A percentile compares a stretch with the other conserved stretches of the same genome.
Conservation (phyloP, 2,113 vertebrate genomes). For the Cochlearius cochlearius region DNA sequence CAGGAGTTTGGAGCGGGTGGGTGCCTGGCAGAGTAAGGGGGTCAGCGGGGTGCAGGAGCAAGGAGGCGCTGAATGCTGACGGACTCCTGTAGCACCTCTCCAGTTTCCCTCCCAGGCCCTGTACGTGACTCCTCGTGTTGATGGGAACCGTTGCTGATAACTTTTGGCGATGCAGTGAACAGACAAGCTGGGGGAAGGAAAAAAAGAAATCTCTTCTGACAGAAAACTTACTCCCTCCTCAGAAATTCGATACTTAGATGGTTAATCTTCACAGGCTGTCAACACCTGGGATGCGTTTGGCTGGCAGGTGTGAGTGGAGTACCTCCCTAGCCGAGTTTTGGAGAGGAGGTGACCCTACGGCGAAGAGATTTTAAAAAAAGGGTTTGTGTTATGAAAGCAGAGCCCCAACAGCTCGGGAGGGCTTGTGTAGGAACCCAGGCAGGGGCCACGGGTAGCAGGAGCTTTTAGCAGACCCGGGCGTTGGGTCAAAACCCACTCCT, state of each 20-base stretch:
- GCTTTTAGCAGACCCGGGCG: neutral
- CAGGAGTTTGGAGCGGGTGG: neutral
- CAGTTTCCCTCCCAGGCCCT: neutral
- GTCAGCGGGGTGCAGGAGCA: rapidly evolving
- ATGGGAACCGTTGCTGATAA: neutral
- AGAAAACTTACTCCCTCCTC: neutral
- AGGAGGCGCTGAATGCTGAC: neutral
- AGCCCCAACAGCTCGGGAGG: neutral
- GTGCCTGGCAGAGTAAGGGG: neutral
- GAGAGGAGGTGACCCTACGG: neutral
- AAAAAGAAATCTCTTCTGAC: neutral
- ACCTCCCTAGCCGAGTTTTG: neutral
- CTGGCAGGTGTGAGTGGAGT: neutral
- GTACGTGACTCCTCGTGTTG: rapidly evolving
- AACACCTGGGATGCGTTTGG: neutral
- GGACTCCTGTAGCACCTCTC: neutral
- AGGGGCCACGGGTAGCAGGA: neutral
- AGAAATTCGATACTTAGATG: neutral
- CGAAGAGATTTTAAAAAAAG: neutral
- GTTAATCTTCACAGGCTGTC: neutral
- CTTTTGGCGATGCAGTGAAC: neutral
- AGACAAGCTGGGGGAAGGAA: rapidly evolving
- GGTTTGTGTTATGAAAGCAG: neutral
- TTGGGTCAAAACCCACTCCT: neutral
- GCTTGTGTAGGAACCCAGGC: neutral